Evolutionary conservation across 1,140 invertebrate genomes (phyloP).

Genomic region (Sarcophaga bullata): DNA sequence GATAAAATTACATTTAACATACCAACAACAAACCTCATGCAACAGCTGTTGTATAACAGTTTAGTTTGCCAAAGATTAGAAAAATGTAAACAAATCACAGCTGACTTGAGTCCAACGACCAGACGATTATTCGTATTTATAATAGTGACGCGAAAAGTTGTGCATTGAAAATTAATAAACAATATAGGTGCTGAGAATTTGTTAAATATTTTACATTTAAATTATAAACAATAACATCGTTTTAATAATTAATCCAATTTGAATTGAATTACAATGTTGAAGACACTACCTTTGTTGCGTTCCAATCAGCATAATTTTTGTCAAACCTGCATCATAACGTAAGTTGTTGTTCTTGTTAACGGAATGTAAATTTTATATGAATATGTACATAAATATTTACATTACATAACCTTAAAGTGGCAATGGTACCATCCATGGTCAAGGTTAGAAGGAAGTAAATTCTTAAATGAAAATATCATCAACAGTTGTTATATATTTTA

Average conservation of each 20-base stretch:
- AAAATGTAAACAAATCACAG: constrained; percentile 12
- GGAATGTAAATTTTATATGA: neutral
- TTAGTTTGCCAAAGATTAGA: neutral
- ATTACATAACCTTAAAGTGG: constrained; percentile 21
- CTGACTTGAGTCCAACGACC: neutral
- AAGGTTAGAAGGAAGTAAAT: constrained; percentile 35
- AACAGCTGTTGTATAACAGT: constrained; percentile 8
- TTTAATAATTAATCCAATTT: neutral
- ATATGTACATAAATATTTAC: constrained; percentile 21
- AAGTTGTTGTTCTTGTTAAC: constrained; percentile 17
- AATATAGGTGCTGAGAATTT: neutral
- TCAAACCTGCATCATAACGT: constrained; percentile 14
- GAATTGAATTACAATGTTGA: constrained; percentile 1
- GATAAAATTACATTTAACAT: neutral
- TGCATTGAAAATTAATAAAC: neutral
- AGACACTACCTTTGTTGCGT: neutral
- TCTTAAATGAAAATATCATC: neutral
- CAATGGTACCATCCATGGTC: neutral
- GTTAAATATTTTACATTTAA: neutral
- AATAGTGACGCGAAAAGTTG: neutral
- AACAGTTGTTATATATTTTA: neutral
- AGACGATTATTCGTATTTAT: neutral
- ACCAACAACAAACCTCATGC: neutral
- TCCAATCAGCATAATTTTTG: neutral
- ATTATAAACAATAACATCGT: neutral